Conservation (phyloP, 1,140 invertebrate species). For the Pollicipes pollicipes region DNA sequence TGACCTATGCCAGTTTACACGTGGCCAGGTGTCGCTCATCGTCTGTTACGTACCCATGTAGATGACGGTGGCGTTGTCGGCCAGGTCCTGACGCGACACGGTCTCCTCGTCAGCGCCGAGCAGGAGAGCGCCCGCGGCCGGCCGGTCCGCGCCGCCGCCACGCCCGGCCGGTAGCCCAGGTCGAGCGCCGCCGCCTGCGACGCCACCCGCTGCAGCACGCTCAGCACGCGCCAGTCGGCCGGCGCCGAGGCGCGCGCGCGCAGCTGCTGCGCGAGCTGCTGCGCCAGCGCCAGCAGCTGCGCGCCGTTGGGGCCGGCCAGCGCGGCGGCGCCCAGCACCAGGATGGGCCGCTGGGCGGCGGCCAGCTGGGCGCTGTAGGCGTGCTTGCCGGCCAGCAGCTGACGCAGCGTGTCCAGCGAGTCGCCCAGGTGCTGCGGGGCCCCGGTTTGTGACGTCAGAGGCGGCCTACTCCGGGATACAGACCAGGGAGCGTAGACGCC, state of each 20-base stretch:
- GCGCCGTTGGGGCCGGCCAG: conserved; percentile 60
- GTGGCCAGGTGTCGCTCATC: no score
- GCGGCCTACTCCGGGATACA: background rate
- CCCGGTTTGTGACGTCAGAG: conserved; percentile 10
- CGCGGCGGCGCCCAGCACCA: conserved; percentile 74
- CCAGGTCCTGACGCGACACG: conserved; percentile 56
- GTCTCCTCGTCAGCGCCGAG: conserved; percentile 79
- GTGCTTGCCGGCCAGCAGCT: conserved; percentile 55
- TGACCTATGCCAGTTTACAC: no score
- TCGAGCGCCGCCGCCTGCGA: conserved; percentile 91
- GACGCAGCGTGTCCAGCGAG: conserved; percentile 45
- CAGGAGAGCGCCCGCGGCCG: conserved; percentile 71
- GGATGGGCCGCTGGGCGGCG: conserved; percentile 68
- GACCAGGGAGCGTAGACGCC: no score
- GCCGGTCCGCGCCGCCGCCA: conserved; percentile 43
- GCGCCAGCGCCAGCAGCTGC: conserved; percentile 52
- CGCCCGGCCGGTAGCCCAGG: conserved; percentile 63
- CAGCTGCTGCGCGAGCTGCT: conserved; percentile 38
- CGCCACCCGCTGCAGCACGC: conserved; percentile 76
- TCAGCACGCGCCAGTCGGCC: conserved; percentile 57
- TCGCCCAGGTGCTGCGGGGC: conserved; percentile 59
- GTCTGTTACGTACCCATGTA: conserved; percentile 34
- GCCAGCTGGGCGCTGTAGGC: conserved; percentile 51
- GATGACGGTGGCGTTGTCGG: conserved; percentile 67
- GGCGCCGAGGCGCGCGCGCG: conserved; percentile 14